Base-by-base conservation (phyloP, 2,888 invertebrate genomes). In the Thereva unica region DNA sequence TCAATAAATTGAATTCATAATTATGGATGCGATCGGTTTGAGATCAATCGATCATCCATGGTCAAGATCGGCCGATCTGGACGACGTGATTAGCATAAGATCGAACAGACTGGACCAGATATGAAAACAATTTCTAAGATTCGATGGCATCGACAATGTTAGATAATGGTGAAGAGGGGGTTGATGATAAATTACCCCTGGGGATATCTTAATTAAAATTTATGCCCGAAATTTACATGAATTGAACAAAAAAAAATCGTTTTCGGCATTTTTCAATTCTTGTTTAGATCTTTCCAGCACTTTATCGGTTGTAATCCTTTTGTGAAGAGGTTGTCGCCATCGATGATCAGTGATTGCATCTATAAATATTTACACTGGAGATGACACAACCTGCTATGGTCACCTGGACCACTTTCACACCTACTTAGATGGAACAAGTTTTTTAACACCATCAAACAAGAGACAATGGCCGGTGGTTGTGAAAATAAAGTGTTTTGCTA, bases 161-260 rank as follows among this genome's bases (percentile, higher is more conserved):
- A 40, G 10, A 37, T 5, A n/a, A 12, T 44, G 61, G 61, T 50
- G 37, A 35, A 45, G 45, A 45, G 12, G 54, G 64, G 64, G 54
- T 64, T 64, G 64, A 64, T 64, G 54, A 64, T 64, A 64, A 64
- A 64, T 64, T 64, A 54, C 38, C 64, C 64, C 64, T 54, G 54
- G 64, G 64, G 64, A 64, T 64, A 64, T 54, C 53, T 54, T 64
- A 64, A 64, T 64, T 64, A 64, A 64, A 64, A 64, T 64, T 64
- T 64, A 64, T 64, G 64, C 54, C 50, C 35, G 7, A 50, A 61
- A 61, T 61, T 61, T 61, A 61, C 61, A 61, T 61, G 50, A 61
- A 61, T 61, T 23, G 35, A 61, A 23, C 23, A 23, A 23, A 23
- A 41, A 50, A 50, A 50, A 61, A 50, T 61, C n/a, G 50, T 23